Conservation (phyloP, 2,797 vertebrate species). For the Emydoidea blandingii region DNA sequence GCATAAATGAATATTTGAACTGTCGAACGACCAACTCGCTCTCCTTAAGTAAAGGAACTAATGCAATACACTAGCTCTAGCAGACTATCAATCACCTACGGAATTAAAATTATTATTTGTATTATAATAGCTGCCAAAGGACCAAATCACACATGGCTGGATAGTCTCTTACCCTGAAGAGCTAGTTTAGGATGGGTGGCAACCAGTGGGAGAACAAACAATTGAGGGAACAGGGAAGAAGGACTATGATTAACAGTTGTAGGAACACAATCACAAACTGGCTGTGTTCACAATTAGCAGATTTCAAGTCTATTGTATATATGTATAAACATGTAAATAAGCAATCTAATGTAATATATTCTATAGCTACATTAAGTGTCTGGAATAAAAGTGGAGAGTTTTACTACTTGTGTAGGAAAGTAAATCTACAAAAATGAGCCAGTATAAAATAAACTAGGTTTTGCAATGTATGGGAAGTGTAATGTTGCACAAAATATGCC, state of each 20-base stretch:
- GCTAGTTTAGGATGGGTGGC: not conserved
- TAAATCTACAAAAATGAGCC: not conserved
- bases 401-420: not conserved
- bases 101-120: not conserved
- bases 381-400: not conserved
- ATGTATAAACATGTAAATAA: not conserved
- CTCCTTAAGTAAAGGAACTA: not conserved
- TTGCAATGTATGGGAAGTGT: not conserved
- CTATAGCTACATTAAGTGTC: not conserved
- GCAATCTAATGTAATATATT: not conserved
- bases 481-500: rapidly evolving
- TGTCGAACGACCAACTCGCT: not conserved
- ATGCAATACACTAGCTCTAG: not conserved
- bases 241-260: not conserved
- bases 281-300: not conserved
- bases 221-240: not conserved
- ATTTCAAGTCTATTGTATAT: not conserved
- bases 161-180: not conserved
- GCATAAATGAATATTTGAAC: not conserved
- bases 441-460: not conserved
- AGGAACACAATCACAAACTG: not conserved
- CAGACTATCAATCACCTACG: not conserved
- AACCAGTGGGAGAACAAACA: not conserved
- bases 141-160: not conserved
- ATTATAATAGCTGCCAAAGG: not conserved